phyloP scores from a whole-genome alignment of 2,888 invertebrate genomes.

The Meteorus colon region DNA sequence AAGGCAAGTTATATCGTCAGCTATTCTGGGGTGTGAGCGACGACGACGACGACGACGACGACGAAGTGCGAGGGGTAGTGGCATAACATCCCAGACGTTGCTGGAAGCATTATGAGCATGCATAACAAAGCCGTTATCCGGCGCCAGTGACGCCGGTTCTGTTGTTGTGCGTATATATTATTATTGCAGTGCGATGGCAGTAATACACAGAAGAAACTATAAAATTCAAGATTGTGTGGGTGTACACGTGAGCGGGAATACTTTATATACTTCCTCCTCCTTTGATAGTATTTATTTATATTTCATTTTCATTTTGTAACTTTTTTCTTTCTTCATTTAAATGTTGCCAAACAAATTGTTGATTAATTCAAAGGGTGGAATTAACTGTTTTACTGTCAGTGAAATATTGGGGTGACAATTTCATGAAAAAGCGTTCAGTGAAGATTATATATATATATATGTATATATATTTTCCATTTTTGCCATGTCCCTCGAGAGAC shows the following conservation, averaged over 20 bases:
- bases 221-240: not conserved
- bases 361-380: conserved; percentile 13
- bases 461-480: too few species aligned
- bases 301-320: not conserved
- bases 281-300: not conserved
- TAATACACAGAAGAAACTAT: not conserved
- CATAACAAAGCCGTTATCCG: conserved; percentile 60
- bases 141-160: conserved; percentile 57
- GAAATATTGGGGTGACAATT: not conserved
- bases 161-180: conserved; percentile 29
- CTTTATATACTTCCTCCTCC: not conserved
- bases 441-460: too few species aligned
- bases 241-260: not conserved
- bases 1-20: conserved; percentile 16
- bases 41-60: conserved; percentile 41
- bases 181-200: not conserved
- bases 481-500: too few species aligned
- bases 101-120: conserved; percentile 52
- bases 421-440: not conserved
- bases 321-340: too few species aligned
- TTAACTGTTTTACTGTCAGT: too few species aligned
- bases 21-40: conserved; percentile 44
- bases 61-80: conserved; percentile 35
- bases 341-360: not conserved
- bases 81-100: conserved; percentile 32